Evolutionary conservation across 1,140 invertebrate species (phyloP), one percentile per base, ranked within the genome.

Genomic region (Myzus persicae): DNA sequence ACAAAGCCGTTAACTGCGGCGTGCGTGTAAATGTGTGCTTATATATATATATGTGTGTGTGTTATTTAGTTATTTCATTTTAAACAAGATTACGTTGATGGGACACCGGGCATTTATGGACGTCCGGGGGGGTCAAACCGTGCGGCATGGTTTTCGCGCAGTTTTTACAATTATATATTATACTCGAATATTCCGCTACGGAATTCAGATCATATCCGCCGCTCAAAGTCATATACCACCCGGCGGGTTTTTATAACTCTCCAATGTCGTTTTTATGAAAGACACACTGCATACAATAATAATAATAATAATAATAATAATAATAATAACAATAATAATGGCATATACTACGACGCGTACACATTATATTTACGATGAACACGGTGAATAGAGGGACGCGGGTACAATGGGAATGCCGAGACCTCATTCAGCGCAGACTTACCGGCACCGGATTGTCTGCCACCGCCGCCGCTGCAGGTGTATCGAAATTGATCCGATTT

Each of bases 401-500:
- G 91, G 91, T 38, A 92, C 76, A 92, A 92, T 92, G 91, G 91
- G 76, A 81, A 81, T 38, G 91, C 67, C 91, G 46, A 48, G 85
- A 36, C 44, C n/a, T 90, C 89, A 90, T 90, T 59, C 89, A 90
- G 59, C n/a, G 59, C 81, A 93, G 91, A 93, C 91, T 93, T 14
- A 42, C 81, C 91, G 91, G 91, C 91, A 93, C 91, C 91, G 38
- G 89, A 67, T 48, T 31, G 90, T 93, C 81, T 90, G 85, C 31
- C 8, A 26, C 24, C 24, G 38, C 54, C n/a, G 91, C 76, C 31
- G 91, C 54, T 67, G 91, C 91, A 93, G 91, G 91, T 93, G 91
- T 54, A 93, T 85, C 91, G 38, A 85, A 93, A 93, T 93, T 85
- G 76, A 93, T 93, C 91, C 91, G 91, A 84, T 93, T 84, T 85